A percentile compares a stretch with the other conserved stretches of the same genome.
Evolutionary conservation across 2,888 invertebrate genomes (phyloP).

Genomic region (Rhagonycha lutea): DNA sequence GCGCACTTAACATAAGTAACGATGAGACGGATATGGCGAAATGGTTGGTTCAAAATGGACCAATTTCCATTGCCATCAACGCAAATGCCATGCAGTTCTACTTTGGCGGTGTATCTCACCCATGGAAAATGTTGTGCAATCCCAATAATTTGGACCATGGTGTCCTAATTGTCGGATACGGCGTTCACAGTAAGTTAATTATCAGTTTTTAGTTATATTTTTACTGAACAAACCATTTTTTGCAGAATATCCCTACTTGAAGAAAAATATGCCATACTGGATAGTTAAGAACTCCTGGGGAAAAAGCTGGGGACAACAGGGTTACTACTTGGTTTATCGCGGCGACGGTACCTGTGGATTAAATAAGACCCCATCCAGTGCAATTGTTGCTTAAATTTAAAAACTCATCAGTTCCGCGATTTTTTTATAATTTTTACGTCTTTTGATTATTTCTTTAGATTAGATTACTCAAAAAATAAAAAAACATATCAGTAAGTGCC

Average conservation of each 20-base stretch:
- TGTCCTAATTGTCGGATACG: slow-evolving; percentile 94
- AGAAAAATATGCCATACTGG: slow-evolving; percentile 87
- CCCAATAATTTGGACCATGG: slow-evolving; percentile 86
- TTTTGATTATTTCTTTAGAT: neutral
- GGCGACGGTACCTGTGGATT: slow-evolving; percentile 96
- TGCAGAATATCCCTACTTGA: slow-evolving; percentile 77
- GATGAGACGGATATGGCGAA: slow-evolving; percentile 90
- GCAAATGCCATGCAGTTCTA: slow-evolving; percentile 98
- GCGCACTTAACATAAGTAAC: slow-evolving; percentile 83
- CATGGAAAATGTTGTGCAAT: slow-evolving; percentile 80
- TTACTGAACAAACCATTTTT: neutral
- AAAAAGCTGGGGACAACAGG: slow-evolving; percentile 87
- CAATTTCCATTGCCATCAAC: slow-evolving; percentile 94
- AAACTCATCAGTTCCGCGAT: neutral
- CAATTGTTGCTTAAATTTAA: slow-evolving; percentile 59
- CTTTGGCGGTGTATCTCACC: slow-evolving; percentile 92
- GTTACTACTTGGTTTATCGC: slow-evolving; percentile 91
- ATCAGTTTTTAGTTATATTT: neutral
- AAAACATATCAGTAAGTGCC: neutral
- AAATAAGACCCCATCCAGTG: slow-evolving; percentile 88
- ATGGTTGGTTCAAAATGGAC: slow-evolving; percentile 88
- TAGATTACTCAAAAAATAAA: neutral
- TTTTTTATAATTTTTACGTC: neutral
- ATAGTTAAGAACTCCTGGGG: slow-evolving; percentile 97
- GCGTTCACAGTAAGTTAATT: slow-evolving; percentile 68